phyloP scores from a whole-genome alignment of 2,113 vertebrate genomes.

The Sprattus sprattus region DNA sequence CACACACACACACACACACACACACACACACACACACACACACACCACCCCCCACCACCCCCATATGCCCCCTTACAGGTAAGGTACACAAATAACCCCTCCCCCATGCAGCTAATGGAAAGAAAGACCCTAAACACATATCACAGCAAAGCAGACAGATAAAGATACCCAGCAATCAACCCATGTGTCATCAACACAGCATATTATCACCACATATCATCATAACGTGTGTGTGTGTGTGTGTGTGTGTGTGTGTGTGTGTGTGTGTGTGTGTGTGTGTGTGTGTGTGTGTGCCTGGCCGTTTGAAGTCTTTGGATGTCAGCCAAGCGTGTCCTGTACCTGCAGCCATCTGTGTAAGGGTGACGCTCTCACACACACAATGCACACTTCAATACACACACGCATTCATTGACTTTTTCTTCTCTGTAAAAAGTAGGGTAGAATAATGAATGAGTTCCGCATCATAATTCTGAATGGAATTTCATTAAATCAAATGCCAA shows the following conservation, averaged over 20 bases:
- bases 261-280: slow-evolving; percentile 15
- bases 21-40: slow-evolving; percentile 17
- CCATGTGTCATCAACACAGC: too few relatives aligned
- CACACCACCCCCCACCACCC: neutral
- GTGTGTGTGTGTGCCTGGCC: slow-evolving; percentile 29
- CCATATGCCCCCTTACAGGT: too few relatives aligned
- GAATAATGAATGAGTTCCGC: neutral
- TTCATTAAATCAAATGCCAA: neutral
- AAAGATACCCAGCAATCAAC: too few relatives aligned
- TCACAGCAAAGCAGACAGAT: too few relatives aligned
- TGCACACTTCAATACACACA: neutral
- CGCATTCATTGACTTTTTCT: neutral
- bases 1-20: slow-evolving; percentile 11
- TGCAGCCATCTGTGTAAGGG: slow-evolving; percentile 49
- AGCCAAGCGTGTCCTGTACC: slow-evolving; percentile 45
- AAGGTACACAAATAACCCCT: too few relatives aligned
- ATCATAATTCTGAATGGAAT: neutral
- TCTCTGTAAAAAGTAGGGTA: neutral
- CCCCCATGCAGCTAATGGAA: too few relatives aligned
- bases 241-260: slow-evolving; percentile 14
- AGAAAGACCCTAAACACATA: too few relatives aligned
- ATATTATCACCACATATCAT: neutral
- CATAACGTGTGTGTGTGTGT: slow-evolving; percentile 23
- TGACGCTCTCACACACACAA: neutral
- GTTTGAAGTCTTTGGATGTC: slow-evolving; percentile 50